Base-by-base conservation (phyloP, 2,113 vertebrate species). In the Amphiprion percula region DNA sequence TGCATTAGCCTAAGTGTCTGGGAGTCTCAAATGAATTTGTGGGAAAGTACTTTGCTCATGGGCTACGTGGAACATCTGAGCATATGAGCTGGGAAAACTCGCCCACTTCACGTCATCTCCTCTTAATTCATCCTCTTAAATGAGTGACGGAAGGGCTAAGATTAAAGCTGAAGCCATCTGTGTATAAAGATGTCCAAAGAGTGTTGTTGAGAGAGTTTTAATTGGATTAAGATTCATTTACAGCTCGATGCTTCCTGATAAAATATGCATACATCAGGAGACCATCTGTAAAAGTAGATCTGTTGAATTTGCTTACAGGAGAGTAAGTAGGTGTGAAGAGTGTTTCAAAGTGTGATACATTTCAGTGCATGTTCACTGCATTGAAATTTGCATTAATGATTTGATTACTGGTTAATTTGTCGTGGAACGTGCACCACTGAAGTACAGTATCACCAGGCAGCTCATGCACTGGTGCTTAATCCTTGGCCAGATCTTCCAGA, bases 131-230 rank as follows among this genome's bases (percentile, higher is more conserved):
- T 46, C 7, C 4, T 10, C 14, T 41, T 41, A 30, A 52, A 63
- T 4, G 44, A n/a, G 10, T 39, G 19, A 26, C 41, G 19, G 37
- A 54, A 11, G 4, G n/a, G 24, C 3, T 30, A 4, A 41, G 52
- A 73, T 55, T 41, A 59, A 49, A 46, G 65, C 14, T 61, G 61
- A 37, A 21, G 30, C 46, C 44, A 52, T 55, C 14, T 30, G 50
- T 33, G 15, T 37, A 15, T 12, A 15, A 67, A 9, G 47, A 61
- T 19, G 67, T 68, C 39, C 21, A 19, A 33, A 64, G 33, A 46
- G 0, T 3, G 21, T 2, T 0, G 21, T 47, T 26, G 33, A 37
- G 11, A 55, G 19, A 28, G 23, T 0, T 58, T 58, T 37, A 37
- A 46, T 17, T 75, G 19, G 30, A 53, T 65, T 56, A 33, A 9